These are phyloP conservation scores for Manis javanica DNA, from an alignment of 2,797 vertebrate species.

Conservation along the genomic window DNA sequence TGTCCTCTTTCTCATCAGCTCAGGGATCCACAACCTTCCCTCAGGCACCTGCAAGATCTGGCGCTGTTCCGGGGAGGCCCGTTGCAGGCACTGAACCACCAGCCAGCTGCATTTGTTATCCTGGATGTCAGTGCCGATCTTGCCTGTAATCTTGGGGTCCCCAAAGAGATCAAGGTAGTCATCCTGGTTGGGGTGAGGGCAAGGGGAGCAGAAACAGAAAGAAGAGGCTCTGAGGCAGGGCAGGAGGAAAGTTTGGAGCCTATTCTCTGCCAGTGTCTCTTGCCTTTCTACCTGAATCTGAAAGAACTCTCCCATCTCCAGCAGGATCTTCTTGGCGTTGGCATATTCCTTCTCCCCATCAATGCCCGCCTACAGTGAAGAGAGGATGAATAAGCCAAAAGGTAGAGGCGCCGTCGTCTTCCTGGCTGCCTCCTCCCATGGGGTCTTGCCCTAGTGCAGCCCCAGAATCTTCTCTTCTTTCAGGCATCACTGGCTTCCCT, in stretches of 20 bases:
- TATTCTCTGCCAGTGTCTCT: neutral
- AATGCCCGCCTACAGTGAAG: conserved; percentile 90
- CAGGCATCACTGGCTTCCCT: neutral
- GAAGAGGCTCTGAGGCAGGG: neutral
- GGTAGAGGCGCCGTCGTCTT: neutral
- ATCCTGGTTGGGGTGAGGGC: conserved; percentile 86
- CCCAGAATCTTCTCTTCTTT: neutral
- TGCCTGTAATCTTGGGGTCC: conserved; percentile 94
- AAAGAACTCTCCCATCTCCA: conserved; percentile 98
- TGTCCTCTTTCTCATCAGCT: rapidly evolving
- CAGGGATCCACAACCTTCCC: neutral
- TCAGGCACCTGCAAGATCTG: conserved; percentile 90
- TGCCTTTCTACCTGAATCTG: conserved; percentile 94
- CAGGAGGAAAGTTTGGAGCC: neutral
- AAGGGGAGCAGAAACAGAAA: neutral
- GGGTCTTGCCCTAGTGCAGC: neutral
- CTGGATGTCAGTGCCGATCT: conserved; percentile 98
- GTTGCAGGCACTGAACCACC: conserved; percentile 93
- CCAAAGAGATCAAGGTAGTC: conserved; percentile 97
- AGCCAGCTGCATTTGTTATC: conserved; percentile 99
- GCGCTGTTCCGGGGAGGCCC: conserved; percentile 90
- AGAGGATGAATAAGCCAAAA: rapidly evolving
- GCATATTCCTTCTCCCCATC: conserved; percentile 91
- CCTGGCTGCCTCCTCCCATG: neutral
- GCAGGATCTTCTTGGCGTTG: conserved; percentile 93